These are phyloP conservation scores for Pantala flavescens DNA, from an alignment of 1,140 invertebrate genomes.

Conservation along the genomic window DNA sequence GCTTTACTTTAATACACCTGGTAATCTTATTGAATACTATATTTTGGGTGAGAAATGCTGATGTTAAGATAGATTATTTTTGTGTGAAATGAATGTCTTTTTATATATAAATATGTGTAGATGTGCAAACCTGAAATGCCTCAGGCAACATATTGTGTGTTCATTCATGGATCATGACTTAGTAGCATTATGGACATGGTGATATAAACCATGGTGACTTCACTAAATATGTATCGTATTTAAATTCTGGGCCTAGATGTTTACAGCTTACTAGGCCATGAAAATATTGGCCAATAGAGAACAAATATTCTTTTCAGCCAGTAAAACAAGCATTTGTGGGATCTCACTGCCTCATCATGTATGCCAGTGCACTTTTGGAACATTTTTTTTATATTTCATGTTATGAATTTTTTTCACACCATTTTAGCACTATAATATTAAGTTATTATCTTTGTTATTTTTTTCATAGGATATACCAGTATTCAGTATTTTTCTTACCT, in stretches of 20 bases:
- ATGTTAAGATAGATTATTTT: background rate
- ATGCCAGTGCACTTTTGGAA: background rate
- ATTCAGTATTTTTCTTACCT: no score
- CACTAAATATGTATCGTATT: background rate
- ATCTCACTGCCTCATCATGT: background rate
- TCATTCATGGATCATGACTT: background rate
- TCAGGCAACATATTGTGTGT: slow-evolving; percentile 9
- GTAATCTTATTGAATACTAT: background rate
- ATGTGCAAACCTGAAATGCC: background rate
- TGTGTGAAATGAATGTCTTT: slow-evolving; percentile 10
- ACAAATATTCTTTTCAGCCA: background rate
- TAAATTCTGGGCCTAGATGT: background rate
- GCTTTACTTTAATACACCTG: background rate
- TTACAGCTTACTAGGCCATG: background rate
- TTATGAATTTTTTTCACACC: no score
- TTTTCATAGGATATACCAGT: no score
- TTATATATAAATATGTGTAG: slow-evolving; percentile 1
- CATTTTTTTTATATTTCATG: no score
- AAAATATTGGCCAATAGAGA: background rate
- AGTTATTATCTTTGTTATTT: no score
- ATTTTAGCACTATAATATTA: no score
- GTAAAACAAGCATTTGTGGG: background rate
- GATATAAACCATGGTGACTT: background rate
- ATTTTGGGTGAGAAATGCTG: background rate
- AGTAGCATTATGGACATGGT: background rate